A percentile compares a stretch with the other conserved stretches of the same genome.
Evolutionary conservation across 92 coral and sea anemone species (phyloP).

Genomic region (Montipora capitata): DNA sequence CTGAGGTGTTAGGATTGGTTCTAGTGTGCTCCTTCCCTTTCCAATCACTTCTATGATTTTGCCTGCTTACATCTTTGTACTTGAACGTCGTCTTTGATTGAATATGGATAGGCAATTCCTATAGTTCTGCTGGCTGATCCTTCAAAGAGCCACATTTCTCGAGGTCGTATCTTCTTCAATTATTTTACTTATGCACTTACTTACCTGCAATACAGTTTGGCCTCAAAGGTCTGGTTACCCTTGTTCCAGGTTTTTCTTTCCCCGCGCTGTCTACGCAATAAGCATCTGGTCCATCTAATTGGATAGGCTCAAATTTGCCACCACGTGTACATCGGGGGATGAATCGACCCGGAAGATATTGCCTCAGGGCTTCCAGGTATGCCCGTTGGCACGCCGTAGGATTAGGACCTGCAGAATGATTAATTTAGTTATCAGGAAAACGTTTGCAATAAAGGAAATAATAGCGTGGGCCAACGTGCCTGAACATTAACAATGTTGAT

Average conservation of each 20-base stretch:
- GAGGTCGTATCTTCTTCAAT: too few species aligned
- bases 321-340: conserved; percentile 87
- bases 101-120: too few species aligned
- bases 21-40: too few species aligned
- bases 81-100: too few species aligned
- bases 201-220: conserved; percentile 88
- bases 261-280: conserved; percentile 88
- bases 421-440: background rate
- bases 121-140: too few species aligned
- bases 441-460: too few species aligned
- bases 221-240: conserved; percentile 79
- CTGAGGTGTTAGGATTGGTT: too few species aligned
- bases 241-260: conserved; percentile 85
- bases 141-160: too few species aligned
- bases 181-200: background rate
- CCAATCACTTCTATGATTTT: background rate
- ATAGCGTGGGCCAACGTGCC: too few species aligned
- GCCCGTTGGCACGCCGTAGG: conserved; percentile 86
- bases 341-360: conserved; percentile 80
- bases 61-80: background rate
- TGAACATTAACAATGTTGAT: too few species aligned
- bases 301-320: conserved; percentile 88
- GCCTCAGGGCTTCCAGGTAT: conserved; percentile 66
- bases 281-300: conserved; percentile 73
- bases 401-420: conserved; percentile 65